Base-by-base conservation (phyloP, 2,888 invertebrate species). In the Epistrophe grossulariae region DNA sequence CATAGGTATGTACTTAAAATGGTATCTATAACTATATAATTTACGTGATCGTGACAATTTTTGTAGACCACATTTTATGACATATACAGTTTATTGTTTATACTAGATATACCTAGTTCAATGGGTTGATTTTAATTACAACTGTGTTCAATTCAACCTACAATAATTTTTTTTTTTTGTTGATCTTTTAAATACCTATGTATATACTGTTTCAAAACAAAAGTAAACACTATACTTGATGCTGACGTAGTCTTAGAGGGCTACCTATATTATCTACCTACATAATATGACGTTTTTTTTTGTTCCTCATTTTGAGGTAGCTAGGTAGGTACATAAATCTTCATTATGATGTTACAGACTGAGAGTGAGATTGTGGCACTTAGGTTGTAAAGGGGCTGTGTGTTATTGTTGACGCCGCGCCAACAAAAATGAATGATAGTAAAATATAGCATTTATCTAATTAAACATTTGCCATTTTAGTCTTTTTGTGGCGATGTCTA, bases 371-470 rank as follows among this genome's bases (percentile, higher is more conserved):
- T 31, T 35, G 48, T n/a, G 48, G 45, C 64, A 66, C 48, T 48
- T 48, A 66, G 50, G 11, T 35, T 17, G 6, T 35, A 59, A 17
- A 59, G 59, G 62, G 62, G 24, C 24, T 66, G 66, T 66, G 66
- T 66, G 35, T 28, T 62, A 48, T 45, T 52, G 68, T 70, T 40
- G 70, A 68, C 70, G 40, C 40, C 70, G 40, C 55, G 70, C 70
- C 70, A 40, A 55, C 70, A 55, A 55, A 40, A 70, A 40, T 55
- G 40, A 70, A 40, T 70, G 70, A 70, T 55, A 40, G 55, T 70
- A 55, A 70, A 70, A 70, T 70, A 70, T 55, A 70, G 70, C 40
- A 28, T 70, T 70, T 70, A 70, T 55, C 70, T 70, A 70, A 70
- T 70, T 70, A 70, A 70, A 70, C 55, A 70, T 70, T 70, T 70